phyloP scores from a whole-genome alignment of 1,140 invertebrate genomes.

The Pogonognathellus flavescens region DNA sequence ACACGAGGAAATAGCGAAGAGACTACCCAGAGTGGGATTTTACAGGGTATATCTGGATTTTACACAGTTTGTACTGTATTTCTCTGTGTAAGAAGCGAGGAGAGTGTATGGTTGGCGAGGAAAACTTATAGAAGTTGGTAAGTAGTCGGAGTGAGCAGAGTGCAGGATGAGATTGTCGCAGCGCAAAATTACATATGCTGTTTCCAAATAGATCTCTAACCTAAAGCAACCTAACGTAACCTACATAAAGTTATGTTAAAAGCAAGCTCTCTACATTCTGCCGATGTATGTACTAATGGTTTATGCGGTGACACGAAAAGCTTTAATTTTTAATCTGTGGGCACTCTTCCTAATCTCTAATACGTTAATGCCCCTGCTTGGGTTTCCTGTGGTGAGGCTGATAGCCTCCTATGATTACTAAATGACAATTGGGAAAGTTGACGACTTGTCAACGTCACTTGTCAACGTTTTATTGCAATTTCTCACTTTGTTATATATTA shows the following conservation, averaged over 20 bases:
- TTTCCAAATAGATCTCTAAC: background rate
- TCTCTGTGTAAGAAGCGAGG: too few species aligned
- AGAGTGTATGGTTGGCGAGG: too few species aligned
- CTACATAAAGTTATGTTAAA: background rate
- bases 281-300: conserved; percentile 19
- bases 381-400: background rate
- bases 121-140: too few species aligned
- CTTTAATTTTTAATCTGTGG: conserved; percentile 44
- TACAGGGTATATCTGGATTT: too few species aligned
- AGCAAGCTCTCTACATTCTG: background rate
- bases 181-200: conserved; percentile 16
- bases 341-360: conserved; percentile 22
- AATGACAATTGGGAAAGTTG: background rate
- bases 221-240: background rate
- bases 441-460: conserved; percentile 13
- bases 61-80: too few species aligned
- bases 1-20: too few species aligned
- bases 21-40: too few species aligned
- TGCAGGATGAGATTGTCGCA: background rate
- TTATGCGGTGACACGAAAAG: conserved; percentile 45
- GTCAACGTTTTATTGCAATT: conserved; percentile 13
- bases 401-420: background rate
- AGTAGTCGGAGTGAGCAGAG: too few species aligned
- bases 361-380: background rate
- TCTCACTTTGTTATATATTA: background rate